These are phyloP conservation scores for Neodiprion fabricii DNA, from an alignment of 1,140 invertebrate genomes.

Conservation along the genomic window DNA sequence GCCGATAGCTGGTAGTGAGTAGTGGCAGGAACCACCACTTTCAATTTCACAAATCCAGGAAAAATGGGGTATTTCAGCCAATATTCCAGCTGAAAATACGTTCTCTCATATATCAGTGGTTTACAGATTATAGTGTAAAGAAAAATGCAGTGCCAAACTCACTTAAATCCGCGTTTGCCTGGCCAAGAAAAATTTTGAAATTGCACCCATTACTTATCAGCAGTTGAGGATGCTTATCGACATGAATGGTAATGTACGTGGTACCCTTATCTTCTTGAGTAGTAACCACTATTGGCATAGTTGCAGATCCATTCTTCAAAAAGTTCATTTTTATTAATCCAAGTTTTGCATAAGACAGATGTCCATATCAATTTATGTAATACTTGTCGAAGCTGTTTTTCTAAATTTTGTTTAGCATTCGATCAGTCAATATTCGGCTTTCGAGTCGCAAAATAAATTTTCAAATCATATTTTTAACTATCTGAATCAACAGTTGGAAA, in stretches of 20 bases:
- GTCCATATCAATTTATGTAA: slow-evolving; percentile 21
- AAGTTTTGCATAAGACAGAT: background rate
- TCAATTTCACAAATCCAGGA: slow-evolving; percentile 53
- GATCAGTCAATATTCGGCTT: too few species aligned
- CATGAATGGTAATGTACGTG: slow-evolving; percentile 65
- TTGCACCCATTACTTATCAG: slow-evolving; percentile 62
- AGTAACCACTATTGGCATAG: slow-evolving; percentile 61
- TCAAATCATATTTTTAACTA: too few species aligned
- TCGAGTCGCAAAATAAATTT: too few species aligned
- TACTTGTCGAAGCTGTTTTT: slow-evolving; percentile 10
- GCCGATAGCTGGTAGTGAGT: slow-evolving; percentile 49
- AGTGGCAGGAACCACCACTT: slow-evolving; percentile 44
- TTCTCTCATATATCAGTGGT: background rate
- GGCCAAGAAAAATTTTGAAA: slow-evolving; percentile 52
- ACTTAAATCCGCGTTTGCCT: slow-evolving; percentile 44
- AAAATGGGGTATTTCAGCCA: slow-evolving; percentile 51
- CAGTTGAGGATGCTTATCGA: slow-evolving; percentile 66
- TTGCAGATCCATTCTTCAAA: slow-evolving; percentile 40
- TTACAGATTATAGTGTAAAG: background rate
- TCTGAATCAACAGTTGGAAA: too few species aligned
- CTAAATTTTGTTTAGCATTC: slow-evolving; percentile 21
- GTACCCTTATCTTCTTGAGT: slow-evolving; percentile 65
- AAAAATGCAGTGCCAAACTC: slow-evolving; percentile 10
- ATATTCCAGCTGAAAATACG: slow-evolving; percentile 31
- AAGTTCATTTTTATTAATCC: background rate